phyloP scores from a whole-genome alignment of 2,888 invertebrate species.

The Liopterus haemorrhoidalis region DNA sequence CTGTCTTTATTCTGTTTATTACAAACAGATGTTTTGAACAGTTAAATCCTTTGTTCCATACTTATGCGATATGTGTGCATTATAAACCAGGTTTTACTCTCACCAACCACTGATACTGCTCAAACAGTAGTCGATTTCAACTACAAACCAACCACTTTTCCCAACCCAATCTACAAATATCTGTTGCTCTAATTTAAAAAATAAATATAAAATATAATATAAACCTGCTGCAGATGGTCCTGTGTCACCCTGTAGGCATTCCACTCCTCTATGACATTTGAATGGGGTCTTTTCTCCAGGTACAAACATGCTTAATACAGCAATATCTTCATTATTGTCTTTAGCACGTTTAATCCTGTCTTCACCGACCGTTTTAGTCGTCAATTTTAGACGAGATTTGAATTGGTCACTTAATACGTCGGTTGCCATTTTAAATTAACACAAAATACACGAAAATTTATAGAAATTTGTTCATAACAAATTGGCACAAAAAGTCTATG shows the following conservation, averaged over 20 bases:
- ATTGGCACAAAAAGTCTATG: too few species aligned
- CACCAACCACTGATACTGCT: too few species aligned
- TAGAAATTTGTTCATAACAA: too few species aligned
- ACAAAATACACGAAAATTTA: too few species aligned
- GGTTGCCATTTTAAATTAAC: slow-evolving; percentile 55
- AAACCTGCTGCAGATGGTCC: slow-evolving; percentile 74
- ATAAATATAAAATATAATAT: slow-evolving; percentile 8
- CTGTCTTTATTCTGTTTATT: too few species aligned
- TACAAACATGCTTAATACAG: slow-evolving; percentile 78
- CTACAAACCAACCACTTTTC: too few species aligned
- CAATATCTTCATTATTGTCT: slow-evolving; percentile 82
- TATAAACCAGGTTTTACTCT: too few species aligned
- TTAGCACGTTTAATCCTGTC: slow-evolving; percentile 72
- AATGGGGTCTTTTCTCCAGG: slow-evolving; percentile 66
- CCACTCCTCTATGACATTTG: slow-evolving; percentile 67
- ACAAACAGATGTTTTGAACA: too few species aligned
- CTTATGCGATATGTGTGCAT: too few species aligned
- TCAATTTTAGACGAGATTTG: slow-evolving; percentile 63
- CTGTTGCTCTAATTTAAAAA: neutral
- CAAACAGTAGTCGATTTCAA: too few species aligned
- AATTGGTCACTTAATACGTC: slow-evolving; percentile 75
- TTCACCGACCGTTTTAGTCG: slow-evolving; percentile 75
- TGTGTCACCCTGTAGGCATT: slow-evolving; percentile 71
- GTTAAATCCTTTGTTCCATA: too few species aligned
- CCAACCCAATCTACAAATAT: too few species aligned